A percentile compares a stretch with the other conserved stretches of the same genome.
Evolutionary conservation across 1,140 invertebrate genomes (phyloP).

Genomic region (Cyrtorhinus lividipennis): DNA sequence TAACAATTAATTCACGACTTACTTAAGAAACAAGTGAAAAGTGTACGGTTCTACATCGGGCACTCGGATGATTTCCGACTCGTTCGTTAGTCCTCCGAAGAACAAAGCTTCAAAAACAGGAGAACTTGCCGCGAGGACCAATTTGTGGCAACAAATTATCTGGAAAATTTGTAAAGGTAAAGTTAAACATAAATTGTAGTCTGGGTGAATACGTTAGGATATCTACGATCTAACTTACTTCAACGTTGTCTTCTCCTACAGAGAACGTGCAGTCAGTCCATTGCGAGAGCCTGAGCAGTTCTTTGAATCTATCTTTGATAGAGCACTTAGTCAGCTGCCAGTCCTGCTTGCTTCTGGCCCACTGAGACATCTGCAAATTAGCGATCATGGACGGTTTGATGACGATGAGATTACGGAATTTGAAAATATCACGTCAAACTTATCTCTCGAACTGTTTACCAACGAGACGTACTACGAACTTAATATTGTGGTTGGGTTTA

Average conservation of each 20-base stretch:
- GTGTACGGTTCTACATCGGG: conserved; percentile 25
- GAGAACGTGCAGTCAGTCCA: conserved; percentile 24
- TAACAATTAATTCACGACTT: no score
- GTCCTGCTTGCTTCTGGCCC: conserved; percentile 9
- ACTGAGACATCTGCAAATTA: background rate
- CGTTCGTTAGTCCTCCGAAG: conserved; percentile 41
- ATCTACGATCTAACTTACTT: conserved; percentile 13
- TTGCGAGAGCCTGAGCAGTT: conserved; percentile 19
- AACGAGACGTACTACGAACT: background rate
- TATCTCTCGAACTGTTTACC: background rate
- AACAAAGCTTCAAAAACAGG: conserved; percentile 65
- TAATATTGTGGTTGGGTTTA: background rate
- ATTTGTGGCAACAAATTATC: conserved; percentile 36
- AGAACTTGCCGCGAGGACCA: conserved; percentile 49
- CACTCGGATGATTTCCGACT: conserved; percentile 20
- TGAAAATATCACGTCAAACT: no score
- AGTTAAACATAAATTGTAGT: background rate
- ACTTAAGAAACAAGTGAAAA: conserved; percentile 24
- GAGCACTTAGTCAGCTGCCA: conserved; percentile 62
- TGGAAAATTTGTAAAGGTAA: conserved; percentile 17
- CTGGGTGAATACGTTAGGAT: no score
- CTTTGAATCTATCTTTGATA: conserved; percentile 52
- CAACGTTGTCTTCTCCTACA: conserved; percentile 20
- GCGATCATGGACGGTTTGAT: no score
- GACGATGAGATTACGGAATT: no score